These are phyloP conservation scores for Eulemur coronatus DNA, from an alignment of 2,797 vertebrate genomes.

Conservation along the genomic window DNA sequence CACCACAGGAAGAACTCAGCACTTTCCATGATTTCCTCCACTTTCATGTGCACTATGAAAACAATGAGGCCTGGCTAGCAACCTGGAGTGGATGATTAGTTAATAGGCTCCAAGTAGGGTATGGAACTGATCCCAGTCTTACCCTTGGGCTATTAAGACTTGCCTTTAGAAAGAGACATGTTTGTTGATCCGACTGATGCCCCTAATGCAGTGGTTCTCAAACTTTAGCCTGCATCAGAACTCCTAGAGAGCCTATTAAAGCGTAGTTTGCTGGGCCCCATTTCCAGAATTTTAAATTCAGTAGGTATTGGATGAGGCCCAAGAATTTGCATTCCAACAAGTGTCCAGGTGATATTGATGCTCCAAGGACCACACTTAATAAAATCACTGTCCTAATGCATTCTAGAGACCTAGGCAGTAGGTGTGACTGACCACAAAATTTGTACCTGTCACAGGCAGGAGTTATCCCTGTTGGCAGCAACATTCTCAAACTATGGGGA, in stretches of 20 bases:
- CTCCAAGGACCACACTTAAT: neutral
- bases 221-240: neutral
- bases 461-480: neutral
- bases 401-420: neutral
- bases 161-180: neutral
- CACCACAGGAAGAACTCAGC: neutral
- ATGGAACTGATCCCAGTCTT: neutral
- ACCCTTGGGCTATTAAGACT: neutral
- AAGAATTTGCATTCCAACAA: neutral
- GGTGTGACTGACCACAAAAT: neutral
- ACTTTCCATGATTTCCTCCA: neutral
- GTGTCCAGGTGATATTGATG: neutral
- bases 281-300: slow-evolving; percentile 17
- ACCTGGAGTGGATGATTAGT: neutral
- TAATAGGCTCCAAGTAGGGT: neutral
- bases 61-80: neutral
- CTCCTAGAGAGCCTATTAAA: neutral
- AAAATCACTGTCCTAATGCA: neutral
- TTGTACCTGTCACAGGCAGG: neutral
- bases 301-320: neutral
- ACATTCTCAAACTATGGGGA: neutral
- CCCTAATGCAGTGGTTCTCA: neutral
- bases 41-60: neutral
- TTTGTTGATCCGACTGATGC: neutral
- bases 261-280: neutral